Base-by-base conservation (phyloP, 1,140 invertebrate species). In the Hirudo medicinalis region DNA sequence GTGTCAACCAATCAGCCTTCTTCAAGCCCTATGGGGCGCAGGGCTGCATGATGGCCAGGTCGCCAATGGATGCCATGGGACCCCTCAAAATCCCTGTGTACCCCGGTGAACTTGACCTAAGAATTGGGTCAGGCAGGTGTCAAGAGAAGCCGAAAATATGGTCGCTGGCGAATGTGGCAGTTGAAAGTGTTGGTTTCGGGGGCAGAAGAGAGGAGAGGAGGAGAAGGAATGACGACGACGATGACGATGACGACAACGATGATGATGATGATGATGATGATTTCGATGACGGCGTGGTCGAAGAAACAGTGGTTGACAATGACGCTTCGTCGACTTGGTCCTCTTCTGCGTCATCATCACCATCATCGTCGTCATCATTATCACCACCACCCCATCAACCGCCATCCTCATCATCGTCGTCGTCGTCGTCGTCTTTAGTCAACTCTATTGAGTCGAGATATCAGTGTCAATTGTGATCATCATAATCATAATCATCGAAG, bases 111-210 rank as follows among this genome's bases (percentile, higher is more conserved):
- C 43, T 49, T 49, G 43, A 49, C 43, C 43, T 49, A 2, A 49
- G 43, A 49, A 5, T 9, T 2, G 15, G 43, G 43, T 49, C 43
- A 17, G 13, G 9, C 43, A 49, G 43, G 11, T 4, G 29, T 63
- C 22, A 63, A 13, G 25, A 32, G 9, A 73, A 73, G 72, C 72
- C 72, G 29, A 69, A 70, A 25, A 73, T 73, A 27, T 73, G 72
- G 72, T 73, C 72, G 4, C 27, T 73, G 43, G 72, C 72, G 8
- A 54, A 73, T 32, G 68, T 73, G 40, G 67, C 60, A 17, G 66
- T 49, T 13, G 11, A 49, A 9, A 17, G 43, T 49, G 43, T 0
- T 13, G 43, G 1, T 49, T 49, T 49, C 43, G 43, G 11, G 43
- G 15, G 43, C 43, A 49, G 15, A 17, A 49, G 43, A 49, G 5